Percentiles rank a stretch among this genome's conserved stretches.
phyloP scores from a whole-genome alignment of 2,113 vertebrate species.

The Chloropsis cyanopogon region DNA sequence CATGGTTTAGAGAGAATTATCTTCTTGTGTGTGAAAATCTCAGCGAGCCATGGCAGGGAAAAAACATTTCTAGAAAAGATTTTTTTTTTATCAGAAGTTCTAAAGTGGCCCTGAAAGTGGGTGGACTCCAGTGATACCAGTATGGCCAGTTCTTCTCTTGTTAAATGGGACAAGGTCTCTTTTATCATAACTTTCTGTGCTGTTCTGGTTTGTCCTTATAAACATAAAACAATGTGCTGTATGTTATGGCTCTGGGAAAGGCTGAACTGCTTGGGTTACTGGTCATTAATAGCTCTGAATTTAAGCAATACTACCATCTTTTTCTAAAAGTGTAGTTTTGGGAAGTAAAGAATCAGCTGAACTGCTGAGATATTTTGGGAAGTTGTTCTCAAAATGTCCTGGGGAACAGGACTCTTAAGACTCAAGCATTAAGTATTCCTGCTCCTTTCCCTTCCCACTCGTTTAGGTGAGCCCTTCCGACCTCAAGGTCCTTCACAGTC shows the following conservation, averaged over 20 bases:
- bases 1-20: not conserved
- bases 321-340: not conserved
- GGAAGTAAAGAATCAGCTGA: not conserved
- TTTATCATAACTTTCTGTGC: not conserved
- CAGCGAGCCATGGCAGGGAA: not conserved
- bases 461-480: not conserved
- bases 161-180: not conserved
- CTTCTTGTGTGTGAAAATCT: not conserved
- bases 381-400: not conserved
- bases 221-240: not conserved
- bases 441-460: not conserved
- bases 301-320: not conserved
- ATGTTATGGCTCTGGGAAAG: not conserved
- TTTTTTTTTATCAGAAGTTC: not conserved
- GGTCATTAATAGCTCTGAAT: not conserved
- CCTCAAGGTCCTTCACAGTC: not conserved
- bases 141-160: not conserved
- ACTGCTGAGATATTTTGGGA: not conserved
- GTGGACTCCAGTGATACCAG: not conserved
- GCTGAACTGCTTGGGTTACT: not conserved
- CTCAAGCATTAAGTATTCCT: not conserved
- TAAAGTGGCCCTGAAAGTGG: not conserved
- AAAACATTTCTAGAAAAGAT: not conserved
- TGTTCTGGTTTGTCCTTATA: not conserved
- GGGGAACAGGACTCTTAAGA: not conserved